These are phyloP conservation scores for Drosophila prolongata DNA, from an alignment of 2,888 invertebrate species.

Conservation along the genomic window DNA sequence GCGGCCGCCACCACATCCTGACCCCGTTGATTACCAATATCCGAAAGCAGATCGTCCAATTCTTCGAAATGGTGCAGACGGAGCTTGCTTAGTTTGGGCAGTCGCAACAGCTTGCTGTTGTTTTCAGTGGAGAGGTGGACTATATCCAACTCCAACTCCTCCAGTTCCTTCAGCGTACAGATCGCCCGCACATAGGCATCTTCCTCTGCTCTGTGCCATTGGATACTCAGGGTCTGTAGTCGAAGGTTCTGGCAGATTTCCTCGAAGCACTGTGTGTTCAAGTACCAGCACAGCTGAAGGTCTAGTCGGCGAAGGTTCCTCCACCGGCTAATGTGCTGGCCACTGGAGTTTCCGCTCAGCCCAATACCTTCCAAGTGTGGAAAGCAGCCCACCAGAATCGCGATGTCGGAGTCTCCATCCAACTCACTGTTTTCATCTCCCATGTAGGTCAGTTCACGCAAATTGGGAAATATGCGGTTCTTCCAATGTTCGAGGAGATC, in stretches of 20 bases:
- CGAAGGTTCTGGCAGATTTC: slow-evolving; percentile 24
- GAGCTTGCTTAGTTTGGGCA: slow-evolving; percentile 22
- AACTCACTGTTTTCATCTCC: slow-evolving; percentile 15
- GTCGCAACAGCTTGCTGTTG: slow-evolving; percentile 5
- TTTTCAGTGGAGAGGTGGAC: slow-evolving; percentile 13
- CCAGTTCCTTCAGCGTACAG: slow-evolving; percentile 1
- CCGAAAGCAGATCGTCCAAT: neutral
- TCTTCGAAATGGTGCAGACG: slow-evolving; percentile 7
- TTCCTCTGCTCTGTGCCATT: slow-evolving; percentile 19
- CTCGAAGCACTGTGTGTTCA: slow-evolving; percentile 8
- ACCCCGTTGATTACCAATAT: slow-evolving; percentile 14
- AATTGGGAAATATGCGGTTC: slow-evolving; percentile 8
- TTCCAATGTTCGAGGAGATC: slow-evolving; percentile 18
- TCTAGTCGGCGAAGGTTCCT: slow-evolving; percentile 25
- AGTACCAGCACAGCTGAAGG: slow-evolving; percentile 32
- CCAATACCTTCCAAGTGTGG: slow-evolving; percentile 22
- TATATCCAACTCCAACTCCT: slow-evolving; percentile 34
- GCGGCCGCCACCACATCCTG: slow-evolving; percentile 20
- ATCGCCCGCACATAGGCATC: slow-evolving; percentile 14
- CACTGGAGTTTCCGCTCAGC: slow-evolving; percentile 25
- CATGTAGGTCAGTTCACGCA: slow-evolving; percentile 15
- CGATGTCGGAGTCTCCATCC: slow-evolving; percentile 17
- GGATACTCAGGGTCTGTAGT: slow-evolving; percentile 17
- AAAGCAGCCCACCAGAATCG: slow-evolving; percentile 20
- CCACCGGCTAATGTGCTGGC: slow-evolving; percentile 24